Conservation (phyloP, 92 coral and sea anemone genomes). For the Virgularia gustaviana region DNA sequence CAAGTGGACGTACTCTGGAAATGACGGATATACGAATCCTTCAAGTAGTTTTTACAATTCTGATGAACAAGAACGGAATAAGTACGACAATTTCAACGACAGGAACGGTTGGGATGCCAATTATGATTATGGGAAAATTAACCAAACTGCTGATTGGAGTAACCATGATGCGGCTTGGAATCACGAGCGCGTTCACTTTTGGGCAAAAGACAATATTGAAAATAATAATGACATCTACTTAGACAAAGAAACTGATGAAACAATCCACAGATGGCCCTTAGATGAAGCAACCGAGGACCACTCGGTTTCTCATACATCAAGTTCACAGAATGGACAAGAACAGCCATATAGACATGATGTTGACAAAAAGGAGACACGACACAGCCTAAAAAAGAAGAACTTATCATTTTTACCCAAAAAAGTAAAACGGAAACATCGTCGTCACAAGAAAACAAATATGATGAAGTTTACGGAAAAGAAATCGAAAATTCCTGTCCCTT, state of each 20-base stretch:
- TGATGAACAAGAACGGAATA: not conserved
- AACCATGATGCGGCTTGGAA: not conserved
- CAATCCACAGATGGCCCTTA: conserved; percentile 29
- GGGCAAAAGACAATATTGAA: no score
- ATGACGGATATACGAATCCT: not conserved
- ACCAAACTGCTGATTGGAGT: not conserved
- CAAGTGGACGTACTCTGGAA: conserved; percentile 10
- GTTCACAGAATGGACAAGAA: no score
- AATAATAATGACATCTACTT: not conserved
- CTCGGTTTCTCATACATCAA: not conserved
- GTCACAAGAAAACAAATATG: not conserved
- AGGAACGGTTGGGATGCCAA: not conserved
- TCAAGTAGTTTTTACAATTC: no score
- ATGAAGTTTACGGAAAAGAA: conserved; percentile 12
- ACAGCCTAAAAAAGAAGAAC: not conserved
- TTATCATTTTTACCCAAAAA: no score
- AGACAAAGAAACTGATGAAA: not conserved
- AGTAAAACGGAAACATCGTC: not conserved
- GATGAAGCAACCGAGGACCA: conserved; percentile 4
- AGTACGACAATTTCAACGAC: not conserved
- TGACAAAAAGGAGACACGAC: not conserved
- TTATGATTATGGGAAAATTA: not conserved
- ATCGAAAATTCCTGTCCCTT: conserved; percentile 14
- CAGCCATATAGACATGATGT: not conserved
- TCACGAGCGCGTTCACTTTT: no score